Conservation (phyloP, 2,888 invertebrate species). For the Lamellibrachia satsuma region DNA sequence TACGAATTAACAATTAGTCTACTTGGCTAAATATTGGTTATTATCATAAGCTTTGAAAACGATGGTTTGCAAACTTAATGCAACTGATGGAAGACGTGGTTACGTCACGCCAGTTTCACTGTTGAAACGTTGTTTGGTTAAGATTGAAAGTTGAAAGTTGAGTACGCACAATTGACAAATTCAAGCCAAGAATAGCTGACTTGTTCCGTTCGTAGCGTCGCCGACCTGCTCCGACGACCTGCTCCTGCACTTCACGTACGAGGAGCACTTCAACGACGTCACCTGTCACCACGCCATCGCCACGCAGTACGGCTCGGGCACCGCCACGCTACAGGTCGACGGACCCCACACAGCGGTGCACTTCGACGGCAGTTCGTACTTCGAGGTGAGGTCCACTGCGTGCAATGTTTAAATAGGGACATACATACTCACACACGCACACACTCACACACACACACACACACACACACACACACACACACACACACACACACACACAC, state of each 20-base stretch:
- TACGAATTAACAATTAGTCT: too few relatives aligned
- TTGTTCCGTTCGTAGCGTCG: not conserved
- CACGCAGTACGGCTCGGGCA: not conserved
- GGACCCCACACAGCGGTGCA: not conserved
- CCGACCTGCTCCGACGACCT: slow-evolving; percentile 8
- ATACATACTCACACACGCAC: not conserved
- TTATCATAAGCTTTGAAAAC: too few relatives aligned
- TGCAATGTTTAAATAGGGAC: not conserved
- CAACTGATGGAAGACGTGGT: too few relatives aligned
- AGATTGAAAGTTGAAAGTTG: too few relatives aligned
- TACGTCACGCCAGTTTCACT: too few relatives aligned
- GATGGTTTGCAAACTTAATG: too few relatives aligned
- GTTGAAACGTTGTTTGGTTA: too few relatives aligned
- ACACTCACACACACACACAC: not conserved
- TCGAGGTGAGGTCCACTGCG: not conserved
- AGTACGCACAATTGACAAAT: too few relatives aligned
- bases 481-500: not conserved
- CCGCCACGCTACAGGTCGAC: not conserved
- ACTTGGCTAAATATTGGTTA: too few relatives aligned
- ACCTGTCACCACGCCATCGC: slow-evolving; percentile 13
- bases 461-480: not conserved
- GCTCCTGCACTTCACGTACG: slow-evolving; percentile 14
- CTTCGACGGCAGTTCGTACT: not conserved
- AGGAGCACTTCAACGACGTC: slow-evolving; percentile 17
- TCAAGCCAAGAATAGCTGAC: not conserved